Evolutionary conservation across 2,113 vertebrate genomes (phyloP).

Genomic region (Shinisaurus crocodilurus): DNA sequence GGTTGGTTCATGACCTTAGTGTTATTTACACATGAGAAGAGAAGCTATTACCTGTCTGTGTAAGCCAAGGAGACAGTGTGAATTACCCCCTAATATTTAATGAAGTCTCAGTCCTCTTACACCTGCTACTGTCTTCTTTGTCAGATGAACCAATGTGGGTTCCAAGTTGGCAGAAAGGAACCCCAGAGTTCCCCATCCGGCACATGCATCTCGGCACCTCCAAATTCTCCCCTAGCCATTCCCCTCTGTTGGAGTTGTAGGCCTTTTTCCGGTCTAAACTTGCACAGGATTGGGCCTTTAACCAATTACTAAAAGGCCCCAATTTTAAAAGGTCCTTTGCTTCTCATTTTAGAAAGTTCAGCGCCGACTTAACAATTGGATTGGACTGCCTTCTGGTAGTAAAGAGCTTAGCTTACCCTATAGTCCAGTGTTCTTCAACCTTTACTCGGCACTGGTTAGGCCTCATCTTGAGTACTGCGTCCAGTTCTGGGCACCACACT

Average conservation of each 20-base stretch:
- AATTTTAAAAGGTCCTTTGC: not conserved
- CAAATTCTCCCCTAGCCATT: too few species aligned
- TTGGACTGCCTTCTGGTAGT: not conserved
- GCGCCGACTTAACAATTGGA: not conserved
- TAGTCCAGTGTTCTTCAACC: too few species aligned
- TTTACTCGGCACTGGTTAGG: too few species aligned
- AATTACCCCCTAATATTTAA: constrained; percentile 41
- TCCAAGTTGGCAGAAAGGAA: not conserved
- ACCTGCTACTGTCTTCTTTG: constrained; percentile 27
- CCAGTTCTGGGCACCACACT: too few species aligned
- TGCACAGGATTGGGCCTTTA: too few species aligned
- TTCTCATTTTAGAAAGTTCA: not conserved
- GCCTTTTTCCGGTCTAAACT: not conserved
- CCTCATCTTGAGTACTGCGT: too few species aligned
- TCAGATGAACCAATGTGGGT: not conserved
- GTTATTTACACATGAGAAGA: constrained; percentile 44
- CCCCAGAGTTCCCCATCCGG: not conserved
- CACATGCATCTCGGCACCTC: not conserved
- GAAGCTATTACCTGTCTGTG: not conserved
- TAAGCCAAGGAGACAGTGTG: constrained; percentile 24
- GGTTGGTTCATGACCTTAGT: constrained; percentile 23
- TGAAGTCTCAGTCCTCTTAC: constrained; percentile 39
- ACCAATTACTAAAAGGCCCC: not conserved
- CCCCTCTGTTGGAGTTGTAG: too few species aligned
- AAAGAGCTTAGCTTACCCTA: too few species aligned